Conservation (phyloP, 64 coral and sea anemone genomes). For the Porites lutea region DNA sequence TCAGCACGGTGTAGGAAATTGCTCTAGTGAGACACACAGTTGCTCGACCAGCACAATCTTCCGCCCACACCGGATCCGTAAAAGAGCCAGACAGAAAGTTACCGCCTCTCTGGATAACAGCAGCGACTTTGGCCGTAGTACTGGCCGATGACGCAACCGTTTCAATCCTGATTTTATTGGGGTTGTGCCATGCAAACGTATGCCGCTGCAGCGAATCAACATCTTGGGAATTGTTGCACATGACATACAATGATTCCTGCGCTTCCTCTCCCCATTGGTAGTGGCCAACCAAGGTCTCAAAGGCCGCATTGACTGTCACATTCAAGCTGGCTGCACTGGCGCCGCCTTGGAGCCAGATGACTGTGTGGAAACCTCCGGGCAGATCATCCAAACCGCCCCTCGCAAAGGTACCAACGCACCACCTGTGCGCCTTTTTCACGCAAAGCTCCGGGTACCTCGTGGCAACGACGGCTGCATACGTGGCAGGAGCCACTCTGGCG, state of each 20-base stretch:
- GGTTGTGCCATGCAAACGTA: not conserved
- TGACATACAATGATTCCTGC: not conserved
- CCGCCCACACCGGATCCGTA: not conserved
- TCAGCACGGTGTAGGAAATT: not conserved
- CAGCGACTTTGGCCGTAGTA: not conserved
- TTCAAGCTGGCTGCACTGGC: not conserved
- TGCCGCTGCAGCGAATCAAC: not conserved
- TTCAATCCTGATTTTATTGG: not conserved
- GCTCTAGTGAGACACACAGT: slow-evolving; percentile 8
- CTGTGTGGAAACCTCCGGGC: slow-evolving; percentile 10
- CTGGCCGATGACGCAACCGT: not conserved
- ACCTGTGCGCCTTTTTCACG: not conserved
- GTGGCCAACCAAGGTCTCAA: not conserved
- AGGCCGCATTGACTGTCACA: not conserved
- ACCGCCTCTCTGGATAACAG: not conserved
- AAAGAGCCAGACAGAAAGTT: not conserved
- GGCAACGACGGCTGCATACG: not conserved
- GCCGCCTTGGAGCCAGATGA: not conserved
- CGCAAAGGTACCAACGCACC: not conserved
- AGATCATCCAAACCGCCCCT: not conserved
- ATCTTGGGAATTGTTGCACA: slow-evolving; percentile 1
- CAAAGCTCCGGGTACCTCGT: not conserved
- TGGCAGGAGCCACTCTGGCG: not conserved
- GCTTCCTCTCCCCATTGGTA: slow-evolving; percentile 5
- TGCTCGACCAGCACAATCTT: slow-evolving; percentile 7